Evolutionary conservation across 1,140 invertebrate species (phyloP), one percentile per base, ranked within the genome.

Genomic region (Heliothis subflexa): DNA sequence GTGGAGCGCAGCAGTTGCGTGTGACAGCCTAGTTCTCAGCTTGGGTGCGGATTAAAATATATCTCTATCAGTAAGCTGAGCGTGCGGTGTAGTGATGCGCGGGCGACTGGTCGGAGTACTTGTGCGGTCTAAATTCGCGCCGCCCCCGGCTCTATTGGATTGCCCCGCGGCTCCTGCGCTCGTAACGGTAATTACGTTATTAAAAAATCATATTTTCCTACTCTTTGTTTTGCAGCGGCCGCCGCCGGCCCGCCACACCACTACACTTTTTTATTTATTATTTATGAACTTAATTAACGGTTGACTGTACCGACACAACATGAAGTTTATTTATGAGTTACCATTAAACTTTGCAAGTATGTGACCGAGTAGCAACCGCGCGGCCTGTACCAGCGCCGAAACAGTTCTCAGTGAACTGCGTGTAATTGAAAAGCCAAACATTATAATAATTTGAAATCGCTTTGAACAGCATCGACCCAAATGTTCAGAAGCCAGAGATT

Each of bases 261-360:
- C 40, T 40, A 18, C 16, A 33, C 11, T 70, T 78, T 78, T 74
- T 79, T 77, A 72, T 82, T 80, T 77, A 81, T 79, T 82, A 83
- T 83, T 83, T 83, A 85, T 83, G 76, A 45, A 74, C 72, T 85
- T 83, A 85, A 85, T 85, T 83, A 83, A 55, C 21, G 62, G 54
- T 59, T 52, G 18, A 52, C 33, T 14, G 16, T 68, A 62, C 45
- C 70, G 16, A 61, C 18, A 70, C 18, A 47, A 57, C 55, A 61
- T 47, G 7, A 52, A 28, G 2, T 28, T 21, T 25, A 52, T 52
- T 52, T 54, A 50, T 18, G 1, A 28, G 16, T 54, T 18, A 18
- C 64, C 4, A 11, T 25, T 59, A 59, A 59, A 16, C 3, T n/a
- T 64, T 5, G 33, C 61, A 64, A 64, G 9, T 64, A 33, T 10